Evolutionary conservation across 53 echinoderm and acorn worm genomes (phyloP), one percentile per base, ranked within the genome.

Genomic region (Apostichopus leukothele): DNA sequence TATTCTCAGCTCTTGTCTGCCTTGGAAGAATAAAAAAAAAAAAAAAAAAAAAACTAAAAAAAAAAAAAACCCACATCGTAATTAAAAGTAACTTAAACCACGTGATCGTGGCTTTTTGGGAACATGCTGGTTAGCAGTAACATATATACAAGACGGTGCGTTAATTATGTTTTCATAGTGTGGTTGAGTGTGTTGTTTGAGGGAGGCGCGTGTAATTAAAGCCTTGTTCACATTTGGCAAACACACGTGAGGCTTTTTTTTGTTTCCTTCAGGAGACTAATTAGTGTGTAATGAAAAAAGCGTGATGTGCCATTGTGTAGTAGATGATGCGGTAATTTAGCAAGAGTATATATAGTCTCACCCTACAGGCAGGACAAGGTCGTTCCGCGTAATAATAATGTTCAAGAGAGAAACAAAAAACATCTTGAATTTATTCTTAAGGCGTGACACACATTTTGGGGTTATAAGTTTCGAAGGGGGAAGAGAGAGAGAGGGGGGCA

Each of bases 141-240:
- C 39, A 39, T 39, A 39, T 71, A 71, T 19, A 81, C 81, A 81
- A 54, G 54, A 20, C 55, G 39, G 39, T 39, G 81, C 81, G 81
- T 81, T 81, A 81, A 81, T 81, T 81, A 81, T 59, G 81, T 53
- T 81, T 59, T 59, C 23, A 19, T 81, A 59, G 81, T 71, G n/a
- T 71, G 18, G 39, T 39, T 39, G 18, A 19, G 71, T 71, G 71
- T 68, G 71, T 71, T 71, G 71, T 71, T 71, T 71, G 71, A 21
- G 81, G 19, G 81, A 81, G 81, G 81, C 23, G 59, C 81, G 81
- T 21, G 16, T 81, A 81, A 81, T 81, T 81, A 81, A 71, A 71
- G 81, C 81, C 54, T 21, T 81, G n/a, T 81, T 55, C 81, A 81
- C 81, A 81, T 81, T 81, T 81, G 81, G 81, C 59, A 57, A 81